Evolutionary conservation across 2,888 invertebrate species (phyloP).

Genomic region (Therioaphis trifolii): DNA sequence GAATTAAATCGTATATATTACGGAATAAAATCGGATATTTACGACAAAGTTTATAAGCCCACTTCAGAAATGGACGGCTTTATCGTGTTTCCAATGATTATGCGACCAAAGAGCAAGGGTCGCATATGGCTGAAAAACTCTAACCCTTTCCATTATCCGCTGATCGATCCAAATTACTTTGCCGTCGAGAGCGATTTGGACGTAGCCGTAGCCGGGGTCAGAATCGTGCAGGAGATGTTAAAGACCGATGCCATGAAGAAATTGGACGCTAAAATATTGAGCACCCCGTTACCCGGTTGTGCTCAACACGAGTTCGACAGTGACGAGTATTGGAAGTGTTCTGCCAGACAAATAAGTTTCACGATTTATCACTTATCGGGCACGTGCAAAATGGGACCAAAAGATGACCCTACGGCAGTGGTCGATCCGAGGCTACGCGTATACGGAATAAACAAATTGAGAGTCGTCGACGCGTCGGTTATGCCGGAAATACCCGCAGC

Average conservation of each 20-base stretch:
- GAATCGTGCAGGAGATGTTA: constrained; percentile 73
- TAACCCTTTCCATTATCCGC: constrained; percentile 76
- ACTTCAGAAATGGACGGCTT: constrained; percentile 71
- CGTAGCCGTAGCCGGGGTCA: constrained; percentile 74
- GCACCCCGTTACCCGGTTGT: constrained; percentile 73
- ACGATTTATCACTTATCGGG: constrained; percentile 77
- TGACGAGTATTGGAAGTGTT: constrained; percentile 78
- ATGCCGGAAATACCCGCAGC: constrained; percentile 77
- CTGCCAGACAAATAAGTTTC: constrained; percentile 72
- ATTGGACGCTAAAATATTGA: constrained; percentile 72
- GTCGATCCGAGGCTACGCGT: constrained; percentile 74
- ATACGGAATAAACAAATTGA: constrained; percentile 73
- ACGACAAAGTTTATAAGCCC: constrained; percentile 69
- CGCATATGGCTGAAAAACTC: constrained; percentile 74
- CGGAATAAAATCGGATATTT: constrained; percentile 71
- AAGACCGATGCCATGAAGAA: constrained; percentile 74
- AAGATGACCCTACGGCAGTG: constrained; percentile 71
- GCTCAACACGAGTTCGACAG: constrained; percentile 71
- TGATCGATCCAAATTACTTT: constrained; percentile 78
- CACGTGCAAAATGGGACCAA: constrained; percentile 73
- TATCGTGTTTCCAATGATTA: constrained; percentile 74
- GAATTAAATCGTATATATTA: constrained; percentile 71
- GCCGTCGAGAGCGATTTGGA: constrained; percentile 73
- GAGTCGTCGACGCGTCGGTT: constrained; percentile 78
- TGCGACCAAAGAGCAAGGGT: constrained; percentile 79